Percentiles rank a stretch among this genome's conserved stretches.
Evolutionary conservation across 2,113 vertebrate genomes (phyloP).

Genomic region (Vidua macroura): DNA sequence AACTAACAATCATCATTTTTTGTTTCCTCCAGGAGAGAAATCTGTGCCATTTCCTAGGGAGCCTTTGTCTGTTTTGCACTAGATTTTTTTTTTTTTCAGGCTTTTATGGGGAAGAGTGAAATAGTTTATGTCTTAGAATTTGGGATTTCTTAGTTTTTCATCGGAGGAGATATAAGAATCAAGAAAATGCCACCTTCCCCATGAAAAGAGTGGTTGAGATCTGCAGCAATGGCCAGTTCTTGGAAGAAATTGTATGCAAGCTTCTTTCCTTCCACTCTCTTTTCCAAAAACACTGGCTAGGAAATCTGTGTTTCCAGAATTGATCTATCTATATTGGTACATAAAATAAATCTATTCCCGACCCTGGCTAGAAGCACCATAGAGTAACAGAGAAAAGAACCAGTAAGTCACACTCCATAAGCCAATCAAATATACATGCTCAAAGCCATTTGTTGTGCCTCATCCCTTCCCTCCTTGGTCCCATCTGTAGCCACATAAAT

Average conservation of each 20-base stretch:
- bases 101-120: not conserved
- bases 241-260: not conserved
- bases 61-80: not conserved
- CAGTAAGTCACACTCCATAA: not conserved
- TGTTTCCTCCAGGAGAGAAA: not conserved
- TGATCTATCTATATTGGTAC: not conserved
- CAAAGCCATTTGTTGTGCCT: not conserved
- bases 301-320: not conserved
- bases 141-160: not conserved
- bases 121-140: not conserved
- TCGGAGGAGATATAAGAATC: not conserved
- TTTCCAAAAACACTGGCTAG: not conserved
- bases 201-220: not conserved
- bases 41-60: not conserved
- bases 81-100: not conserved
- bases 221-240: not conserved
- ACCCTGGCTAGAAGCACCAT: not conserved
- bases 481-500: not conserved
- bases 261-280: not conserved
- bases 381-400: not conserved
- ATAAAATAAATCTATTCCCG: not conserved
- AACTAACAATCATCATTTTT: not conserved
- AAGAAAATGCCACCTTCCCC: not conserved
- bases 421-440: fast-evolving
- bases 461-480: not conserved